These are phyloP conservation scores for Graptemys geographica DNA, from an alignment of 2,797 vertebrate species.

Conservation along the genomic window DNA sequence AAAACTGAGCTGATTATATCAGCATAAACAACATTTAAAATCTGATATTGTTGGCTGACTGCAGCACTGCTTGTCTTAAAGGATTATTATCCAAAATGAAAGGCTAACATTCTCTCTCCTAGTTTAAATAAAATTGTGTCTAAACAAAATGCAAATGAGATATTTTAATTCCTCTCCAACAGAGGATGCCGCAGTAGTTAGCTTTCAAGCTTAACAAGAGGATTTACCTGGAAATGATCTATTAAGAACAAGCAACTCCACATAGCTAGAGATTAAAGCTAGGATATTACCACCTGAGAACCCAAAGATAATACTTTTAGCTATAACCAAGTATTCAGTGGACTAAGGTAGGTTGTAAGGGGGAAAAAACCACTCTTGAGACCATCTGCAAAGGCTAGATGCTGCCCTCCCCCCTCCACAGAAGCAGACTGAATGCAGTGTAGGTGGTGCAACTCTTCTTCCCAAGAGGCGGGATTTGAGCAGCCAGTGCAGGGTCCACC, in stretches of 20 bases:
- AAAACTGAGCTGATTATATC: background rate
- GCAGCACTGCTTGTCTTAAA: background rate
- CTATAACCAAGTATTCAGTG: background rate
- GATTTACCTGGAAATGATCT: constrained; percentile 42
- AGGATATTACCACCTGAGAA: background rate
- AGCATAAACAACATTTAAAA: constrained; percentile 19
- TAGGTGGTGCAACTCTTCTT: constrained; percentile 11
- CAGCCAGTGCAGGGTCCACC: background rate
- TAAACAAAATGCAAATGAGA: background rate
- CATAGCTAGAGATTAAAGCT: background rate
- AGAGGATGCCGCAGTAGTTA: background rate
- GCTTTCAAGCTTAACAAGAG: background rate
- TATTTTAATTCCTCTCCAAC: constrained; percentile 10
- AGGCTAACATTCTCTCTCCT: background rate
- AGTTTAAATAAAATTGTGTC: background rate
- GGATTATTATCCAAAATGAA: constrained; percentile 23
- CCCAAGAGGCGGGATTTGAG: background rate
- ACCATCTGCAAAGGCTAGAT: background rate
- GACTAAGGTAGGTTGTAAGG: background rate
- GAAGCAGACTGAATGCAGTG: background rate
- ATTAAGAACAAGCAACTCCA: background rate
- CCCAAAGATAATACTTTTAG: background rate
- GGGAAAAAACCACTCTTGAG: background rate
- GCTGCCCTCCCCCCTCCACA: background rate
- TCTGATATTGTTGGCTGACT: background rate